Conservation (phyloP, 1,140 invertebrate species). For the Drosophila pruinosa region DNA sequence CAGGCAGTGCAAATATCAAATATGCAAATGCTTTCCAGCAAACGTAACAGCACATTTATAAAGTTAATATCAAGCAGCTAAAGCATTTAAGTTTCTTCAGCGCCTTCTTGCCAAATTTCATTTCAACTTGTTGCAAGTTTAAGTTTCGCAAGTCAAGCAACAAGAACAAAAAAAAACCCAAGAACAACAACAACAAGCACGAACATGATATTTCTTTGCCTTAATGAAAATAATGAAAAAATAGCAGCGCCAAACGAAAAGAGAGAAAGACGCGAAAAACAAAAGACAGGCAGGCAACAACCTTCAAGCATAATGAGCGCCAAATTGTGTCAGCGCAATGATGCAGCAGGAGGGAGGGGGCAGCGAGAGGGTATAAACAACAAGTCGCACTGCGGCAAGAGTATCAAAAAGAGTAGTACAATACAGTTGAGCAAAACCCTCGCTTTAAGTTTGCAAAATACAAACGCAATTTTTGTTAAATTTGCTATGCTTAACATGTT, state of each 20-base stretch:
- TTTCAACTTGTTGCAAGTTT: slow-evolving; percentile 16
- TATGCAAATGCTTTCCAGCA: slow-evolving; percentile 31
- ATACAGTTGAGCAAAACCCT: too few species aligned
- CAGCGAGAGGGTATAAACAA: slow-evolving; percentile 55
- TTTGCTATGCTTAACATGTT: too few species aligned
- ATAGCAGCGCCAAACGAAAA: slow-evolving; percentile 41
- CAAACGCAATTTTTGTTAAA: neutral
- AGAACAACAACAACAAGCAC: neutral
- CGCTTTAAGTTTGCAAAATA: neutral
- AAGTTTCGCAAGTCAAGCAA: slow-evolving; percentile 17
- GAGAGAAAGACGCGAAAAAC: slow-evolving; percentile 20
- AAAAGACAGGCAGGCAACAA: slow-evolving; percentile 19
- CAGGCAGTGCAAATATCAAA: slow-evolving; percentile 47
- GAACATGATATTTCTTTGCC: slow-evolving; percentile 9
- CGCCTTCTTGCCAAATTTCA: slow-evolving; percentile 20
- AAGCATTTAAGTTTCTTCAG: slow-evolving; percentile 69
- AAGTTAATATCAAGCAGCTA: slow-evolving; percentile 51
- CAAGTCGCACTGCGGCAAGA: slow-evolving; percentile 26
- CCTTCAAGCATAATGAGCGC: slow-evolving; percentile 42
- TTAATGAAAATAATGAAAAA: slow-evolving; percentile 31
- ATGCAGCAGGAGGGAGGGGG: neutral
- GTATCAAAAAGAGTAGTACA: slow-evolving; percentile 8
- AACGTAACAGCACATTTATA: slow-evolving; percentile 22
- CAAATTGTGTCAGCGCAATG: slow-evolving; percentile 42
- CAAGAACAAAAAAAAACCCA: neutral